Evolutionary conservation across 1,140 invertebrate genomes (phyloP), one percentile per base, ranked within the genome.

Genomic region (Latrodectus geometricus): DNA sequence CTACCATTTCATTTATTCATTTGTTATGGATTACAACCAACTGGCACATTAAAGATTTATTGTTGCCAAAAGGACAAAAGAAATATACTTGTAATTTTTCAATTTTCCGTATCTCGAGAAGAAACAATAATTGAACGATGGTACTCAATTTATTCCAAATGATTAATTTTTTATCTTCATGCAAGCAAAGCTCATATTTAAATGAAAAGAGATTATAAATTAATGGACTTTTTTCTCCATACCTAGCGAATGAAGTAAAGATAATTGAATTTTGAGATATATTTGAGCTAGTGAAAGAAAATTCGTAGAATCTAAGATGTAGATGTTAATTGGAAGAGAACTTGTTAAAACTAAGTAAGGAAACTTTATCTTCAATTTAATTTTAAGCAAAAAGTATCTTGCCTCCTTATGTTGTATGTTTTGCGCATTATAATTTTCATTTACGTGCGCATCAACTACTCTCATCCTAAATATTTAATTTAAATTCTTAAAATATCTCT

Each of bases 171-270:
- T 73, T 11, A 35, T 69, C n/a, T 69, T 23, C 17, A 15, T 69
- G 23, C 70, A 15, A 49, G 14, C 14, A 49, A 73, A 49, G 23
- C 70, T 73, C 23, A 35, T 49, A 20, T 48, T 73, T 73, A 73
- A 73, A 73, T 73, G 70, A 73, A 73, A 73, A 48, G 70, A 73
- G 70, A 73, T 73, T 73, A 73, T 73, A 73, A 73, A 73, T 73
- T 73, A 73, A 73, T 73, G 70, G 70, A 73, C 23, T 73, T 20
- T 73, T 73, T 73, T 49, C 14, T 61, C 17, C 54, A 8, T 73
- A 49, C 70, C 9, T 48, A 2, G 8, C 70, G 49, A 73, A 23
- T 49, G 70, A 73, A n/a, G 70, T 17, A 35, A 48, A 11, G 23
- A 73, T 73, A 73, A 73, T 73, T 73, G 35, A 73, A 73, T 73